phyloP scores from a whole-genome alignment of 1,140 invertebrate species.

The Ctenoplectra terminalis region DNA sequence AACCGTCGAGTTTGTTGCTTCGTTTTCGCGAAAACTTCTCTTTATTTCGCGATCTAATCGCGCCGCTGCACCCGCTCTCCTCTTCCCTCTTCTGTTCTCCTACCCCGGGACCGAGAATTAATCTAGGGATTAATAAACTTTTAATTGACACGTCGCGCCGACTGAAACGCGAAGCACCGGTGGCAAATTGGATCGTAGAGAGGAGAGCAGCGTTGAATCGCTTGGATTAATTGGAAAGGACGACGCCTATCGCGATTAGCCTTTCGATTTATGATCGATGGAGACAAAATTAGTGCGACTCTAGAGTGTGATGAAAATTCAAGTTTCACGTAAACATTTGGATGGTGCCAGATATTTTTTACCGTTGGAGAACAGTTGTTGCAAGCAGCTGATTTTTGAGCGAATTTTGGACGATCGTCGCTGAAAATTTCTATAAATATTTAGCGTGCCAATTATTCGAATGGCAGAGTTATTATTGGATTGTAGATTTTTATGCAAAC shows the following conservation, averaged over 20 bases:
- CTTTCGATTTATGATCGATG: neutral
- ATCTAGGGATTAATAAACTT: constrained; percentile 31
- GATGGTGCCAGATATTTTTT: no score
- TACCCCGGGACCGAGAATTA: neutral
- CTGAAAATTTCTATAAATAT: no score
- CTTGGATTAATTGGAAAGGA: neutral
- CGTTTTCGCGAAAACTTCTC: neutral
- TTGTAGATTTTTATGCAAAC: no score
- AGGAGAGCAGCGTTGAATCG: neutral
- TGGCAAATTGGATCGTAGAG: neutral
- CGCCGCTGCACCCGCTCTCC: no score
- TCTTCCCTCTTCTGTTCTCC: no score
- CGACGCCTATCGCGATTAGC: neutral
- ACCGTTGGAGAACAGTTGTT: no score
- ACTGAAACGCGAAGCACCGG: neutral
- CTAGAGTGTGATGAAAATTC: no score
- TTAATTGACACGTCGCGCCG: constrained; percentile 22
- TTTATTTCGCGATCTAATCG: neutral
- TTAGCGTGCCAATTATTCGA: no score
- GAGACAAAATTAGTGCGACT: neutral
- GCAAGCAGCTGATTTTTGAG: no score
- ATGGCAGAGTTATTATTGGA: no score
- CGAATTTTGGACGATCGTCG: no score
- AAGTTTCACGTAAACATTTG: no score
- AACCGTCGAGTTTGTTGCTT: constrained; percentile 14